Evolutionary conservation across 23 tunicate species (phyloP).

Genomic region (Ciona savignyi): DNA sequence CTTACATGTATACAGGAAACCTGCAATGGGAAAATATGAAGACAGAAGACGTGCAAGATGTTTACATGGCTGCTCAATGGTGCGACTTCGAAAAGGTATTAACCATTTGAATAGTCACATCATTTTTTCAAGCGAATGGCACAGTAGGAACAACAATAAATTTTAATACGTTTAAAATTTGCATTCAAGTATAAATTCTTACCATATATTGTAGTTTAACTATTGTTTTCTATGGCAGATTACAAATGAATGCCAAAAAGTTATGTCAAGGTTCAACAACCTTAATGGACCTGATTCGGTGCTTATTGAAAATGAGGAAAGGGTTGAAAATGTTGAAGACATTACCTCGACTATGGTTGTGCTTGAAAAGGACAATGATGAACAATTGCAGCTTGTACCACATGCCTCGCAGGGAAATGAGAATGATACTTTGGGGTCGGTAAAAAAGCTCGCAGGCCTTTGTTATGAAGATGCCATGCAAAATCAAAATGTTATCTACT

Average conservation of each 20-base stretch:
- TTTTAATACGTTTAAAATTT: no score
- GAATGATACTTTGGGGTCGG: not conserved
- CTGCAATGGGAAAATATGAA: slow-evolving; percentile 23
- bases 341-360: not conserved
- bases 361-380: not conserved
- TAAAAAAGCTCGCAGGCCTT: not conserved
- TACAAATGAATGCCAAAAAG: not conserved
- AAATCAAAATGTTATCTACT: slow-evolving; percentile 10
- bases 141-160: no score
- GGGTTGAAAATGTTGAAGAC: not conserved
- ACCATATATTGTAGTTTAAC: not conserved
- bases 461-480: not conserved
- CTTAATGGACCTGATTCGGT: not conserved
- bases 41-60: slow-evolving; percentile 9
- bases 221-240: not conserved
- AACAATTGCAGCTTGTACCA: not conserved
- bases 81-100: slow-evolving; percentile 41
- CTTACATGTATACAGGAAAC: slow-evolving; percentile 41
- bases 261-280: not conserved
- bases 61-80: slow-evolving; percentile 35
- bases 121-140: no score
- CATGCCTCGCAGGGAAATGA: not conserved
- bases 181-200: no score
- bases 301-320: not conserved
- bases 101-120: no score